Evolutionary conservation across 92 coral and sea anemone species (phyloP), one percentile per base, ranked within the genome.

Genomic region (Epizoanthus rinbou): DNA sequence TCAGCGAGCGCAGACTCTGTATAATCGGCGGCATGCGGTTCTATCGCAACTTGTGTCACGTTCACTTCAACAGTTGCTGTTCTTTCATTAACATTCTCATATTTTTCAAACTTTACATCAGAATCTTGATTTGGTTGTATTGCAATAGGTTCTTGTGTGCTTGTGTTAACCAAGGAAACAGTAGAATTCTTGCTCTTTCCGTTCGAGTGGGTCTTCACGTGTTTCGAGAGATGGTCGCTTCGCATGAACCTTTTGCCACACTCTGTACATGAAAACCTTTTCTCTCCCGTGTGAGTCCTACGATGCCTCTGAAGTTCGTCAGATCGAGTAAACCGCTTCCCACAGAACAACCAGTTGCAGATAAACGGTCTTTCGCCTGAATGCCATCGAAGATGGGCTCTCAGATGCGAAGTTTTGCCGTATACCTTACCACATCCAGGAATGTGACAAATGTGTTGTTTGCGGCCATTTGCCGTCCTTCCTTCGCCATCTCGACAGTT

Each of bases 371-470:
- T 84, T 79, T 97, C 99, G 13, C 99, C 99, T 9, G 98, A 91
- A 67, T 97, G 99, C 99, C 99, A 97, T 21, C 99, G 95, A 62
- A 97, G 92, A 81, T 97, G 99, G 18, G 99, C 99, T 80, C 99
- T 91, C 64, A 97, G 90, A 86, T 97, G 99, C 31, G 99, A 97
- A 0, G 99, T 97, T 65, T 97, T 97, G 5, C 99, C 99, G 66
- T 97, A 97, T 35, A 94, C 98, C 73, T 97, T 97, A 8, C 99
- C 99, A 69, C 99, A 97, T 47, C 99, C 98, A 52, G 88, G 94
- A 57, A 97, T 79, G 80, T 97, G 99, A 66, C 99, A 97, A 43
- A 97, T 87, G 69, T 97, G 99, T 54, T 94, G 98, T 68, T 97
- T 97, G 23, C 98, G 95, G 60, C 99, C 99, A 81, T 86, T 95